Base-by-base conservation (phyloP, 1,140 invertebrate genomes). In the Panagrolaimus sp. region DNA sequence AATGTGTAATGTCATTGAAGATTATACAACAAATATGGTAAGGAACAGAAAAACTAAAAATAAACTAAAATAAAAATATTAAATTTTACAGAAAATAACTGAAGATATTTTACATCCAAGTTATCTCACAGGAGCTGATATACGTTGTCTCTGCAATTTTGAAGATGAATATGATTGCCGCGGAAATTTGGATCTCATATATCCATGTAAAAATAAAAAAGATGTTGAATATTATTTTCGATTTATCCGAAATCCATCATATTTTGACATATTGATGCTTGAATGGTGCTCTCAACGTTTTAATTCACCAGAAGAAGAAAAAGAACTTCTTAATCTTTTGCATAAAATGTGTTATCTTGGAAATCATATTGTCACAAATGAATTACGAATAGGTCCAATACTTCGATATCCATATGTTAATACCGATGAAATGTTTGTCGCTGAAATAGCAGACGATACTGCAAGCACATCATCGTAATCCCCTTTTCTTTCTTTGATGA, bases 131-230 rank as follows among this genome's bases (percentile, higher is more conserved):
- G 85, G 88, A 8, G 91, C 94, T 78, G 92, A 94, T 64, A 44
- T 88, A 65, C 87, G 90, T 66, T 88, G 92, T 57, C 85, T 95
- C 27, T 86, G 89, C 13, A 88, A 89, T 63, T 88, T 90, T 14
- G 88, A 88, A 70, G 89, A 91, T 27, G 92, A 96, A 84, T 91
- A 92, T 82, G 87, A 88, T 47, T 86, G 92, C 20, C 86, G 90
- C 42, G 92, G 92, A 20, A 92, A 92, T 63, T 96, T 92, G 85
- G 90, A 93, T 38, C 85, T 92, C 27, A 92, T 96, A 78, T 96
- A 94, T 84, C 93, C 93, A 20, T 90, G 90, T 25, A 87, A 88
- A 44, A 91, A 92, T 79, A 90, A 90, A 4, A 20, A 57, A 23
- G 20, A 25, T 4, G 8, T 57, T 20, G 51, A 57, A 16, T 16